These are phyloP conservation scores for Capitella teleta DNA, from an alignment of 1,140 invertebrate species.

Conservation along the genomic window DNA sequence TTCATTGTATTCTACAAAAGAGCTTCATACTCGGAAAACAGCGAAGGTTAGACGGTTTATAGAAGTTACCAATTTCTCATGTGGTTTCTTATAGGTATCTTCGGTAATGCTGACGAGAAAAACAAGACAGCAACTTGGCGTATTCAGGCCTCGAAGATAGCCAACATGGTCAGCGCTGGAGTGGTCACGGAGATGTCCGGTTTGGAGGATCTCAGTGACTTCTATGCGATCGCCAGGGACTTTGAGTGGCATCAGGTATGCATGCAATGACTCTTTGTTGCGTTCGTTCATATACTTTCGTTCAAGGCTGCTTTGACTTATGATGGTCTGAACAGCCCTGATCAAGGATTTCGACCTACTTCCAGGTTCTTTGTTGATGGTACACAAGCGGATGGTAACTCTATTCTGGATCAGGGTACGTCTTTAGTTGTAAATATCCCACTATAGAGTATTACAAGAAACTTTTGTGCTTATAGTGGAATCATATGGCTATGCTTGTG, in stretches of 20 bases:
- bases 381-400: not conserved
- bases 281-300: too few relatives aligned
- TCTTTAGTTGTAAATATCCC: too few relatives aligned
- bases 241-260: conserved; percentile 1
- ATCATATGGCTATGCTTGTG: too few relatives aligned
- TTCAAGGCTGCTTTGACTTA: too few relatives aligned
- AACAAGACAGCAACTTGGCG: not conserved
- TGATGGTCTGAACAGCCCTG: not conserved
- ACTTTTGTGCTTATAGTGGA: too few relatives aligned
- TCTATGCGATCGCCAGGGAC: not conserved
- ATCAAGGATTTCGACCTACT: not conserved
- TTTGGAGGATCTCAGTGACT: conserved; percentile 1
- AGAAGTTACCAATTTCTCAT: too few relatives aligned
- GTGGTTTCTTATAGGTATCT: not conserved
- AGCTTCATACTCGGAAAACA: too few relatives aligned
- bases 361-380: not conserved
- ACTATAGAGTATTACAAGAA: too few relatives aligned
- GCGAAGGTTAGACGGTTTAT: too few relatives aligned
- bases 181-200: not conserved
- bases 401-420: not conserved
- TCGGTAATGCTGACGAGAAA: not conserved
- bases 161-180: not conserved
- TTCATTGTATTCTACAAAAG: conserved; percentile 4
- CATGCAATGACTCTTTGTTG: too few relatives aligned
- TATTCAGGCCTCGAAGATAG: not conserved